phyloP scores from a whole-genome alignment of 1,140 invertebrate species.

The Drosophila arizonae region DNA sequence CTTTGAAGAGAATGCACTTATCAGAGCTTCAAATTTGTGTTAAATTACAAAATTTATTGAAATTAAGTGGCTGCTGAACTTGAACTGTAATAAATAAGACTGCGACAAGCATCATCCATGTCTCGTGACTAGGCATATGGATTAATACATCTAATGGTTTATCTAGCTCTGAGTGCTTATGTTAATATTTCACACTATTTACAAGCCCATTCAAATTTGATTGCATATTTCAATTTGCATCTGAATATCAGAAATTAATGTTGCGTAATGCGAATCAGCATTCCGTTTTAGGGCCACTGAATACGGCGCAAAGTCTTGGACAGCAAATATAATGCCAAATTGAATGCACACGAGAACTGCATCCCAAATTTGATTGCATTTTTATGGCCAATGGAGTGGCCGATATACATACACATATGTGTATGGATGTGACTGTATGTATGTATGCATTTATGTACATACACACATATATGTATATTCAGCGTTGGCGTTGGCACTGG shows the following conservation, averaged over 20 bases:
- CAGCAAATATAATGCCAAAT: constrained; percentile 31
- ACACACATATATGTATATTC: not conserved
- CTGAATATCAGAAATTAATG: constrained; percentile 1
- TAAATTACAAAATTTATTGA: constrained; percentile 25
- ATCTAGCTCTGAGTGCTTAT: too few species aligned
- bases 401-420: not conserved
- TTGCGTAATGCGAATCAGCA: constrained; percentile 1
- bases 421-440: not conserved
- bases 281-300: not conserved
- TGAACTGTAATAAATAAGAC: constrained; percentile 36
- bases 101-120: not conserved
- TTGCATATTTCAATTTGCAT: not conserved
- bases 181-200: too few species aligned
- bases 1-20: constrained; percentile 14
- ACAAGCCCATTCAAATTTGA: too few species aligned
- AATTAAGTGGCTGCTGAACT: constrained; percentile 24
- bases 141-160: too few species aligned
- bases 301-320: constrained; percentile 7
- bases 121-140: too few species aligned
- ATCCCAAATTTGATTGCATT: constrained; percentile 44
- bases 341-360: constrained; percentile 34
- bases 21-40: constrained; percentile 17
- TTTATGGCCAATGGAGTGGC: constrained; percentile 28
- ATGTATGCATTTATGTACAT: too few species aligned
- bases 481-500: constrained; percentile 3